Base-by-base conservation (phyloP, 2,888 invertebrate species). In the Chrysina gloriosa region DNA sequence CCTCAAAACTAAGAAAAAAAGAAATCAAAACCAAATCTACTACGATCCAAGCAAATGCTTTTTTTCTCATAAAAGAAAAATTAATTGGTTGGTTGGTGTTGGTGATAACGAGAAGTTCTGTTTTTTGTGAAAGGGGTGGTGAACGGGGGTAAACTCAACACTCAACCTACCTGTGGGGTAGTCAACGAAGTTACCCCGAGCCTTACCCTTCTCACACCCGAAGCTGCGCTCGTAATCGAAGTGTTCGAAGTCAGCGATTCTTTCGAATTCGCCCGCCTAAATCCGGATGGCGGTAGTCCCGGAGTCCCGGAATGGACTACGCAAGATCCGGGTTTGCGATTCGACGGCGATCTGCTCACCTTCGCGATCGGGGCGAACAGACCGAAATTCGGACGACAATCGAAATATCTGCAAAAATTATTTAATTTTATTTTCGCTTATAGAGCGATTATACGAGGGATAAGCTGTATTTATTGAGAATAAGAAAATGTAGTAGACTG, bases 331-430 rank as follows among this genome's bases (percentile, higher is more conserved):
- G 88, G 88, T 78, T 88, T 88, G 76, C 89, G 85, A 82, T 87
- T 91, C 61, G 92, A 91, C 27, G 95, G 95, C 47, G 95, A 94
- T 71, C 92, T 89, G 76, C 92, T 91, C 72, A 98, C 94, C 86
- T 98, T 98, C 78, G 92, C 89, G 67, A 93, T 86, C 1, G 97
- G 97, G 21, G 97, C 96, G 84, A 98, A 98, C 70, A 98, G 86
- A 1, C 98, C 98, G 84, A 92, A 94, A 79, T 93, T 92, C 36
- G 94, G 92, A 71, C 90, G 88, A 83, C 98, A 98, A 74, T 93
- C 92, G 85, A 98, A 98, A 85, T 98, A 98, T 85, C 97, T 95
- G 23, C 14, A 54, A 21, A 29, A 39, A n/a, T n/a, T n/a, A n/a
- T n/a, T n/a, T n/a, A 47, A 61, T 23, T 5, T 58, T 23, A 23